Evolutionary conservation across 2,888 invertebrate species (phyloP).

Genomic region (Hirudinaria manillensis): DNA sequence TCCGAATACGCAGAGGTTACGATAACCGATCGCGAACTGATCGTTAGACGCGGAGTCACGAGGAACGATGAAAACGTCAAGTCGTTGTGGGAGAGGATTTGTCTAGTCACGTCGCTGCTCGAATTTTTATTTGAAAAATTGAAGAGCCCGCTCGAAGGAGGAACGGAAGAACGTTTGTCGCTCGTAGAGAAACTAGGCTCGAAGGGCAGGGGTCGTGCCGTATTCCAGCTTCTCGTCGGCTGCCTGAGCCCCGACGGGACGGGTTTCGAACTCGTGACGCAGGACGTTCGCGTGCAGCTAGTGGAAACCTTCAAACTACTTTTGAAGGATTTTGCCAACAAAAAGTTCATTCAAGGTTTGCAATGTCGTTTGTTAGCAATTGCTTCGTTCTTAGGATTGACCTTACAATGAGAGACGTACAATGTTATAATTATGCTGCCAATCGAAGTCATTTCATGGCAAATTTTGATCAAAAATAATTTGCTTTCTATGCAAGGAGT

Average conservation of each 20-base stretch:
- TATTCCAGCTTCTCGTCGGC: not conserved
- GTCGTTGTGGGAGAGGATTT: not conserved
- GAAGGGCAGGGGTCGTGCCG: not conserved
- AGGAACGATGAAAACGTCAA: not conserved
- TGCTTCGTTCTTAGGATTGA: not conserved
- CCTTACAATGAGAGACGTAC: not conserved
- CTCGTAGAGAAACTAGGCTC: not conserved
- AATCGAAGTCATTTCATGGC: too few species aligned
- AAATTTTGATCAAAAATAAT: too few species aligned
- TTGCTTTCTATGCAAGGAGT: too few species aligned
- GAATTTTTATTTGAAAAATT: not conserved
- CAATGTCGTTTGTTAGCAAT: not conserved
- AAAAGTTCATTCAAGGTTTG: slow-evolving; percentile 9
- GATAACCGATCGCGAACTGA: not conserved
- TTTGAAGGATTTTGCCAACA: not conserved
- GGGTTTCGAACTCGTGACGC: not conserved
- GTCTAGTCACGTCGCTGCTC: not conserved
- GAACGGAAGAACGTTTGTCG: not conserved
- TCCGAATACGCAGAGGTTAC: not conserved
- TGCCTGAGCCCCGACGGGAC: not conserved
- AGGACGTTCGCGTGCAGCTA: not conserved
- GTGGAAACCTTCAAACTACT: not conserved
- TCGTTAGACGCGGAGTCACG: not conserved
- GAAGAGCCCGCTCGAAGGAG: not conserved
- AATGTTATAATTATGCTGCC: too few species aligned